phyloP scores from a whole-genome alignment of 2,888 invertebrate species.

The Ypsolopha scabrella region DNA sequence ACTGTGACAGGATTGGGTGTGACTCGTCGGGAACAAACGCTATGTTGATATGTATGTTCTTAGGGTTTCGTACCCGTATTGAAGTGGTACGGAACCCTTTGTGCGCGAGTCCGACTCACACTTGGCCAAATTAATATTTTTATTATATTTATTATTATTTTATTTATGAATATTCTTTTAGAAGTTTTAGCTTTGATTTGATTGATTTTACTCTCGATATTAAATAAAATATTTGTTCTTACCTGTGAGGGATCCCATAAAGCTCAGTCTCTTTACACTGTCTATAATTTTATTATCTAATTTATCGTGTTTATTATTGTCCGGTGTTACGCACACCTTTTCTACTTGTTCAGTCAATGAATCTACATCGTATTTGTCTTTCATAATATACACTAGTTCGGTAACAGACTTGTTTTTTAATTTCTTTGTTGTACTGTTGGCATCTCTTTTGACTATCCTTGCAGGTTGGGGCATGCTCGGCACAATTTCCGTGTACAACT shows the following conservation, averaged over 20 bases:
- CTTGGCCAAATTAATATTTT: no score
- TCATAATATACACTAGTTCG: constrained; percentile 41
- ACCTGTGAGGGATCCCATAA: constrained; percentile 71
- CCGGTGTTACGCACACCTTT: constrained; percentile 4
- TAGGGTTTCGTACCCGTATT: no score
- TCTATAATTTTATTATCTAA: constrained; percentile 1
- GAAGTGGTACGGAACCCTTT: no score
- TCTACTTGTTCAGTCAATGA: constrained; percentile 28
- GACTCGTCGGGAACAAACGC: no score
- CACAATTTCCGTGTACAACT: constrained; percentile 46
- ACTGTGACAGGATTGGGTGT: no score
- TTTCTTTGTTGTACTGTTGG: constrained; percentile 41
- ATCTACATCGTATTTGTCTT: constrained; percentile 6
- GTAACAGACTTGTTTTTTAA: constrained; percentile 39
- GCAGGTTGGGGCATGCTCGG: constrained; percentile 41
- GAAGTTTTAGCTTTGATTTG: no score
- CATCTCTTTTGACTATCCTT: constrained; percentile 22
- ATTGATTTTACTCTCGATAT: background rate
- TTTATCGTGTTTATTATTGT: no score
- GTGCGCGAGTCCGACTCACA: no score
- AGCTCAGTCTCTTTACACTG: constrained; percentile 42
- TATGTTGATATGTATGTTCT: no score
- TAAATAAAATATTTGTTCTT: constrained; percentile 11
- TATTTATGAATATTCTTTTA: no score
- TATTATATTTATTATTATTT: no score